Percentiles rank a stretch among this genome's conserved stretches.
phyloP scores from a whole-genome alignment of 2,797 vertebrate genomes.

The Acanthornis magna region DNA sequence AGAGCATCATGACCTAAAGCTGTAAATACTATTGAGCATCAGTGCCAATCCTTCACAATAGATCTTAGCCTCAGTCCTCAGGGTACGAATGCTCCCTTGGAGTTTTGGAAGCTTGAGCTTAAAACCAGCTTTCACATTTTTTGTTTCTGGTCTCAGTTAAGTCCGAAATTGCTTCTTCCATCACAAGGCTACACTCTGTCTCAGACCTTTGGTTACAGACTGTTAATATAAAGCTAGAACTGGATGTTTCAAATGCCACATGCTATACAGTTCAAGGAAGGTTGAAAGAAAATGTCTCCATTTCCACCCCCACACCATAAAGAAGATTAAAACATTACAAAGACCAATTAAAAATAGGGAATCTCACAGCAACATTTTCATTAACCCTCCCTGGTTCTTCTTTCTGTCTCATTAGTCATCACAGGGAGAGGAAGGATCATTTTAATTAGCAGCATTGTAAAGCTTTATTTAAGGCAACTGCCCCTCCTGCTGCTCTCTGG shows the following conservation, averaged over 20 bases:
- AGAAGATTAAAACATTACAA: constrained; percentile 62
- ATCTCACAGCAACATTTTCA: constrained; percentile 61
- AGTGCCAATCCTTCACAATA: constrained; percentile 7
- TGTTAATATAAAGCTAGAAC: neutral
- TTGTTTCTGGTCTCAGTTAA: constrained; percentile 18
- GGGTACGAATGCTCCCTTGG: neutral
- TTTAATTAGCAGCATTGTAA: constrained; percentile 77
- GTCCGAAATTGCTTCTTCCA: neutral
- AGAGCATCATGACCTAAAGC: constrained; percentile 41
- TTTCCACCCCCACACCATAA: neutral
- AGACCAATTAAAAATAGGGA: constrained; percentile 64
- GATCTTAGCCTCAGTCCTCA: neutral
- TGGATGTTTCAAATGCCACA: neutral
- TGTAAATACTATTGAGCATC: constrained; percentile 24
- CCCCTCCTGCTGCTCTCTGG: constrained; percentile 71
- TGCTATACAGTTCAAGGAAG: neutral
- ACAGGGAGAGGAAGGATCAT: constrained; percentile 67
- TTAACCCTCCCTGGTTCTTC: constrained; percentile 63
- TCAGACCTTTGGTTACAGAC: neutral
- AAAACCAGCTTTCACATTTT: constrained; percentile 15
- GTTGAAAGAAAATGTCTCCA: neutral
- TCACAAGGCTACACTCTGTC: neutral
- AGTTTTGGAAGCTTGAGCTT: constrained; percentile 18
- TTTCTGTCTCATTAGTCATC: constrained; percentile 72
- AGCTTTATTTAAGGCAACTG: constrained; percentile 67